Conservation (phyloP, 2,113 vertebrate species). For the Trematocara nigrifrons region DNA sequence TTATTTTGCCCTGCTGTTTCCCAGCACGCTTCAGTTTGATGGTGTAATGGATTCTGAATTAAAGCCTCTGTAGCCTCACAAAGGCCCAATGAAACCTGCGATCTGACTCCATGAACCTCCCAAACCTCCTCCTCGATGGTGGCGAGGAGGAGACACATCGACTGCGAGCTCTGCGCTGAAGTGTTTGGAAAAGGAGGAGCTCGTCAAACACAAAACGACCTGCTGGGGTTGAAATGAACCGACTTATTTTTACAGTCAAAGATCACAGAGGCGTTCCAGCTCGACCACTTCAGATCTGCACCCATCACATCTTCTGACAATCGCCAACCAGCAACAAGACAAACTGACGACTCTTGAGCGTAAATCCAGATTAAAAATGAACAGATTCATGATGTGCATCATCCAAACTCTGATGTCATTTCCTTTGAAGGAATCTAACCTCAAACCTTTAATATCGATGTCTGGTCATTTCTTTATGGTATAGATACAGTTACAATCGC, state of each 20-base stretch:
- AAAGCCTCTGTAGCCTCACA: neutral
- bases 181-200: neutral
- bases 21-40: neutral
- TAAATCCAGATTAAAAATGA: neutral
- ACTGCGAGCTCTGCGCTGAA: neutral
- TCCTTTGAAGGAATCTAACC: fast-evolving
- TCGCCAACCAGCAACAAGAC: fast-evolving
- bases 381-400: neutral
- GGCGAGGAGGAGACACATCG: neutral
- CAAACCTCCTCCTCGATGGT: no score
- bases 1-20: neutral
- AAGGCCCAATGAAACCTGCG: neutral
- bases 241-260: neutral
- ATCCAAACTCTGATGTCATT: neutral
- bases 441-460: neutral
- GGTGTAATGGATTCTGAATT: neutral
- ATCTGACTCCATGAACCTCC: neutral
- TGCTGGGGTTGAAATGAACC: neutral
- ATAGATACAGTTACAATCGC: neutral
- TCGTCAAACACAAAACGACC: neutral
- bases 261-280: neutral
- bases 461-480: neutral
- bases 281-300: neutral
- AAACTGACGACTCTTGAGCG: neutral
- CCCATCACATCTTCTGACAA: neutral